Base-by-base conservation (phyloP, 2,797 vertebrate species). In the Toxotes lorentzi region DNA sequence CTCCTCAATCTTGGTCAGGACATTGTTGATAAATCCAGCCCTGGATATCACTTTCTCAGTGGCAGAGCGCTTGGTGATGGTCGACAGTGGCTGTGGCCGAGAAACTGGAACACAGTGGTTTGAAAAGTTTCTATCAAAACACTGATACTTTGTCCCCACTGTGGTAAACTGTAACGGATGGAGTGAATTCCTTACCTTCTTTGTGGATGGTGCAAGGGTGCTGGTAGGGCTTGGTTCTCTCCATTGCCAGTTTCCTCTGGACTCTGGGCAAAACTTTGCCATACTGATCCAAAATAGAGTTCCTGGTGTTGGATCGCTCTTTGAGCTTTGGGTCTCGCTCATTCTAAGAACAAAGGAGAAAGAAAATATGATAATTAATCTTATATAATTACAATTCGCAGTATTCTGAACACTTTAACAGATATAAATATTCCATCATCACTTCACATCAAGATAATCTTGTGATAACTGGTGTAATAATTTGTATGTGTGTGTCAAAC, bases 1-100 rank as follows among this genome's bases (percentile, higher is more conserved):
- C 84, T 99, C 98, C 89, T 96, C 95, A 21, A 98, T 97, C 95
- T 98, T 99, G 73, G 94, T 95, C 62, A 99, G 85, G 0, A 99
- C 96, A 11, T 95, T 96, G 90, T 86, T 96, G 87, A 99, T 97
- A 85, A 99, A 98, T 59, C 95, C 93, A 24, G 97, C 96, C 87
- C 97, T 95, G 40, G 97, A 96, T 84, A 96, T 91, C 70, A 97
- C 96, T 73, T 93, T 97, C 67, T 96, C 96, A 69, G 84, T 86
- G 73, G 92, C 64, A 66, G 94, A 91, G 64, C 92, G 95, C 45
- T 97, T 98, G 59, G 95, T 92, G 86, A 97, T 92, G 24, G 97
- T 95, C 5, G 98, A 98, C 81, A 99, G 93, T 0, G 97, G 97
- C 88, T 96, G 97, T 3, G 97, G 97, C 78, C 96, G 94, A 73